These are phyloP conservation scores for Tiliacea citrago DNA, from an alignment of 2,888 invertebrate genomes.

Conservation along the genomic window DNA sequence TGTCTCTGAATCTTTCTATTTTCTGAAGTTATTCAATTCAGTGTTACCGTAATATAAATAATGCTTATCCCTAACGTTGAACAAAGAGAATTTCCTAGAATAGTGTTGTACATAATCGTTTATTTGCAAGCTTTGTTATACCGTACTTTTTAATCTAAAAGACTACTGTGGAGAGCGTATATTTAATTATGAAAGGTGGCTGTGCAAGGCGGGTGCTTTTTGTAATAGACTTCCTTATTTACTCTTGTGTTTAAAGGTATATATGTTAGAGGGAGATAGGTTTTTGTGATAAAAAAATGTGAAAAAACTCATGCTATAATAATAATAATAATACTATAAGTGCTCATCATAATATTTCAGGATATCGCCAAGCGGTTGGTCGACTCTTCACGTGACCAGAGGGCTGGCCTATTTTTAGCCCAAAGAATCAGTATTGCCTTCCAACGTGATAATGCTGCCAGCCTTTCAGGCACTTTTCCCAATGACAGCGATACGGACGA, in stretches of 20 bases:
- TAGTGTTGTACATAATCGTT: not conserved
- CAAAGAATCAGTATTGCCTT: too few species aligned
- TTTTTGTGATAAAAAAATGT: not conserved
- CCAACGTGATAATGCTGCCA: too few species aligned
- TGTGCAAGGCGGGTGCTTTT: not conserved
- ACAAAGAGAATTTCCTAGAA: slow-evolving; percentile 2
- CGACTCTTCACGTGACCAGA: too few species aligned
- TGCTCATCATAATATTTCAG: too few species aligned
- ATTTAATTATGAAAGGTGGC: slow-evolving; percentile 9
- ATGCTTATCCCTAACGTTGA: not conserved
- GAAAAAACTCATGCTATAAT: not conserved
- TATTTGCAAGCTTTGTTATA: slow-evolving; percentile 5
- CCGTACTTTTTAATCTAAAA: slow-evolving; percentile 27
- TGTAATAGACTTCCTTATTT: not conserved
- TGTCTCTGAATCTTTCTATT: too few species aligned
- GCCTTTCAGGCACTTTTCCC: too few species aligned
- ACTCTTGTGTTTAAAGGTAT: too few species aligned
- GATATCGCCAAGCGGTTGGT: too few species aligned
- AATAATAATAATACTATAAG: too few species aligned
- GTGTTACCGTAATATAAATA: not conserved
- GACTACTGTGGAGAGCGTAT: not conserved
- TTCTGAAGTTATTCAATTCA: not conserved
- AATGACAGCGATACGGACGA: too few species aligned
- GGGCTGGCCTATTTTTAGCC: too few species aligned
- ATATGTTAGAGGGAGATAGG: too few species aligned